Conservation (phyloP, 2,113 vertebrate genomes). For the Lasiurus cinereus region DNA sequence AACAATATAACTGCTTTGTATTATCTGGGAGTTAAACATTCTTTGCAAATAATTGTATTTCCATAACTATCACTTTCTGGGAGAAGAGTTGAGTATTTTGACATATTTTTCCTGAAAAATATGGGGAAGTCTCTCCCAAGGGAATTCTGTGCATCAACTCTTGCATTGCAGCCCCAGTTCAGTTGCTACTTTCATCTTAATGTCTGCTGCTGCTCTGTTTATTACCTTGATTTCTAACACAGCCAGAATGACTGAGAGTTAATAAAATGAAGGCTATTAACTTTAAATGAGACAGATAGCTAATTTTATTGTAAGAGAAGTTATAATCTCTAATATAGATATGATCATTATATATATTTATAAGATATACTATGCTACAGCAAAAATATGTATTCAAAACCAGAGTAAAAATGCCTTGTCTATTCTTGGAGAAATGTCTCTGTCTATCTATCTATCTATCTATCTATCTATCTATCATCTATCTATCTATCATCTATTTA, state of each 20-base stretch:
- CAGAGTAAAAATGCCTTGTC: not conserved
- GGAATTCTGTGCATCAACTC: not conserved
- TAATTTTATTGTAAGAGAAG: conserved; percentile 20
- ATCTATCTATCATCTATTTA: not conserved
- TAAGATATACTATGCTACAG: not conserved
- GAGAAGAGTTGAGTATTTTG: not conserved
- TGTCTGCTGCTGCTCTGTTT: not conserved
- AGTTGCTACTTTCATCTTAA: not conserved
- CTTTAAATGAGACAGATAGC: conserved; percentile 30
- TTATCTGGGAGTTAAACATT: conserved; percentile 9
- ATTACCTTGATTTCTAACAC: not conserved
- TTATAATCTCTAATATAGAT: not conserved
- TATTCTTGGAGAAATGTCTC: not conserved
- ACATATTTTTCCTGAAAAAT: not conserved
- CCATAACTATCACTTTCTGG: not conserved
- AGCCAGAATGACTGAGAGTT: not conserved
- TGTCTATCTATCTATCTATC: not conserved
- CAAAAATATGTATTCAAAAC: not conserved
- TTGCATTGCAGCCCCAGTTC: not conserved
- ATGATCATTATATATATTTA: not conserved
- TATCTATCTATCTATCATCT: not conserved
- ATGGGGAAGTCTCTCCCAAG: not conserved
- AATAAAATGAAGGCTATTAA: not conserved
- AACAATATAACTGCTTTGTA: not conserved
- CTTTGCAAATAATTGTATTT: conserved; percentile 30